Percentiles rank a stretch among this genome's conserved stretches.
Conservation (phyloP, 2,113 vertebrate species). For the human region GRCh38 chr2:49565501-49566000, state of each 20-base stretch:
- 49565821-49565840: constrained; percentile 54
- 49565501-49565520: constrained; percentile 22
- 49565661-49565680: constrained; percentile 17
- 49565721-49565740: constrained; percentile 32
- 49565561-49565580: background rate
- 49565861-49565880: constrained; percentile 26
- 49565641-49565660: constrained; percentile 68
- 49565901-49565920: constrained; percentile 54
- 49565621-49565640: background rate
- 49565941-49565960: constrained; percentile 46
- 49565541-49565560: background rate
- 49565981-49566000: constrained; percentile 69
- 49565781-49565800: background rate
- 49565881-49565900: background rate
- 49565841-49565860: background rate
- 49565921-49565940: constrained; percentile 70
- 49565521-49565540: background rate
- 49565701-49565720: constrained; percentile 73
- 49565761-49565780: background rate
- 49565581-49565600: background rate
- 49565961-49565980: constrained; percentile 57
- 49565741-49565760: background rate
- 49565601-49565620: background rate
- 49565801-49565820: constrained; percentile 28
- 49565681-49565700: constrained; percentile 73